Percentiles rank a stretch among this genome's conserved stretches.
phyloP scores from a whole-genome alignment of 2,888 invertebrate species.

The Urechis unicinctus region DNA sequence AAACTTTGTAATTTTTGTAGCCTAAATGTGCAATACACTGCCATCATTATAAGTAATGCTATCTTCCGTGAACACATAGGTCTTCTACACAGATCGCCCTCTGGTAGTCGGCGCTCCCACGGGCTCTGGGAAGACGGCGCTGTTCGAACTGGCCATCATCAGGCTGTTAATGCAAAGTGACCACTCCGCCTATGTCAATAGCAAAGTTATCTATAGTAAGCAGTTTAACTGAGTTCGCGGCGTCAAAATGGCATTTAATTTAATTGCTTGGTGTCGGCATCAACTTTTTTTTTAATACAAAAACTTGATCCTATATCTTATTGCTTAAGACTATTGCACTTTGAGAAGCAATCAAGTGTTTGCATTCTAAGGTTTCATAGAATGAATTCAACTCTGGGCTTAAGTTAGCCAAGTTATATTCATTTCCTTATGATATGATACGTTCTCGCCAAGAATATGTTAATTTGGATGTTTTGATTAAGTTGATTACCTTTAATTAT shows the following conservation, averaged over 20 bases:
- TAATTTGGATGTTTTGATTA: too few relatives aligned
- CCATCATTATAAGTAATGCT: too few relatives aligned
- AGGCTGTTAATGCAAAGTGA: constrained; percentile 56
- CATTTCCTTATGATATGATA: too few relatives aligned
- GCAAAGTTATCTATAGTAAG: constrained; percentile 70
- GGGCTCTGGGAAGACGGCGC: constrained; percentile 74
- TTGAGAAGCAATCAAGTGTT: neutral
- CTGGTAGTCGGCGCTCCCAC: constrained; percentile 74
- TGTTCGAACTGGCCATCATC: constrained; percentile 76
- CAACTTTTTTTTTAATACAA: neutral
- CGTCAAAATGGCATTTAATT: neutral
- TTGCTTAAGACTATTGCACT: neutral
- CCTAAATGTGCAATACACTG: neutral
- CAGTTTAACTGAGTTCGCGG: too few relatives aligned
- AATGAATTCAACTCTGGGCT: too few relatives aligned
- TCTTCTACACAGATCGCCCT: constrained; percentile 59
- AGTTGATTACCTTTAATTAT: too few relatives aligned
- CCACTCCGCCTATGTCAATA: constrained; percentile 7
- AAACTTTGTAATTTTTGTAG: neutral
- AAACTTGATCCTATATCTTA: neutral
- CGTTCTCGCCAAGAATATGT: too few relatives aligned
- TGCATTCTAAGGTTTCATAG: neutral
- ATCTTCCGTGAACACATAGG: constrained; percentile 25
- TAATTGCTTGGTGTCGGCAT: neutral
- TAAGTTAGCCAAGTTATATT: too few relatives aligned